Evolutionary conservation across 2,888 invertebrate species (phyloP), one percentile per base, ranked within the genome.

Genomic region (Cyaniris semiargus): DNA sequence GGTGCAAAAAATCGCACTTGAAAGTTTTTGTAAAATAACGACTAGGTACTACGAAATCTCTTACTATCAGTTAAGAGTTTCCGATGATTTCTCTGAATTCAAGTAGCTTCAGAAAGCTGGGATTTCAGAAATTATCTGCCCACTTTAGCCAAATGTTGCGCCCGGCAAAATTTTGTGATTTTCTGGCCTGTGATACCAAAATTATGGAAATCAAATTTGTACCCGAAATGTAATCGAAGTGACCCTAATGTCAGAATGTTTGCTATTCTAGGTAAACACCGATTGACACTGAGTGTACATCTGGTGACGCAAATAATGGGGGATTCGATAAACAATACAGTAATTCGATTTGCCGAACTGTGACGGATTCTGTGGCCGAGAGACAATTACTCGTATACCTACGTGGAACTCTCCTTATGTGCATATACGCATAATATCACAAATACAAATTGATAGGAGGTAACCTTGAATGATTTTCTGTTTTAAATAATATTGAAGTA

Each of bases 251-350:
- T 81, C 87, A 81, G 83, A 89, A 89, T 92, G 89, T 93, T 93
- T 93, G 92, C 87, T 92, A 86, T 90, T 90, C 91, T 90, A 87
- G 87, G 93, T 92, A 94, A 94, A 93, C 89, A 94, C 92, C 92
- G 93, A 93, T 92, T 93, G 93, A 94, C 93, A 88, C 89, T 81
- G 87, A 92, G 89, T 90, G 92, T 93, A 93, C 94, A 94, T 92
- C 93, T 94, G 94, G 91, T 89, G 87, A 82, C 91, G 92, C 93
- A 92, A 94, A 93, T 91, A 93, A 91, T 90, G 84, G 89, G 91
- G 92, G 88, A 88, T 85, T 78, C 80, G 83, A 86, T 91, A 93
- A 93, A 93, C 91, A 91, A 87, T 88, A 87, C 80, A 79, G 80
- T 94, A 92, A 94, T 93, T 93, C 86, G 89, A 93, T 94, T 93